Evolutionary conservation across 2,797 vertebrate species (phyloP), one percentile per base, ranked within the genome.

Genomic region (Chanos chanos): DNA sequence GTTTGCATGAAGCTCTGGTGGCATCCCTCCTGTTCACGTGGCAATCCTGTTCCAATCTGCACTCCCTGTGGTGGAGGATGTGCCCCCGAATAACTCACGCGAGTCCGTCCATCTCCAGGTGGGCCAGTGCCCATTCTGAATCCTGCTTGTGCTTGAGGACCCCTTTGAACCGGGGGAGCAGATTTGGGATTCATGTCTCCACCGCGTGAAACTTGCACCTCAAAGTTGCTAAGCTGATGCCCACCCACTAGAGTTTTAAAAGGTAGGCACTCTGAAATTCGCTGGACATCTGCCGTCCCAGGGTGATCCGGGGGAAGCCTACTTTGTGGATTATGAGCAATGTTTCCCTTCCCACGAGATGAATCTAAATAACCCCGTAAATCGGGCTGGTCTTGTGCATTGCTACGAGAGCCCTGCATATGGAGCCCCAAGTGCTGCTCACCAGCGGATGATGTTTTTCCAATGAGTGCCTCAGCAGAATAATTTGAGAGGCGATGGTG

Each of bases 1-100:
- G 91, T 96, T 81, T 98, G 96, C 95, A 99, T 97, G 74, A 99
- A 99, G 63, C 90, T 94, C 77, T 97, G 96, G 63, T 97, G 96
- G 77, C 96, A 99, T 12, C 88, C 90, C 5, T 98, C 97, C 43
- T 91, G 93, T 7, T 97, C 95, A 55, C 93, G 79, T 0, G 88
- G 81, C 45, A 95, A 63, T 2, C 85, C 61, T 4, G 90, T 86
- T 64, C 91, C 92, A 0, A 92, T 66, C 39, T 94, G 92, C 21
- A 93, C 82, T 7, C 92, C 90, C 69, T 98, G 96, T 36, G 90
- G 77, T 4, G 91, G 87, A 8, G 92, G 85, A 66, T 97, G 94
- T 36, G 89, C 75, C 2, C 89, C 83, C 5, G 88, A 88, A 67
- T 98, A 99, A 19, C 90, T 81, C 15, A 92, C 84, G 31, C 94